Conservation (phyloP, 92 coral and sea anemone genomes). For the Zoanthus sansibaricus region DNA sequence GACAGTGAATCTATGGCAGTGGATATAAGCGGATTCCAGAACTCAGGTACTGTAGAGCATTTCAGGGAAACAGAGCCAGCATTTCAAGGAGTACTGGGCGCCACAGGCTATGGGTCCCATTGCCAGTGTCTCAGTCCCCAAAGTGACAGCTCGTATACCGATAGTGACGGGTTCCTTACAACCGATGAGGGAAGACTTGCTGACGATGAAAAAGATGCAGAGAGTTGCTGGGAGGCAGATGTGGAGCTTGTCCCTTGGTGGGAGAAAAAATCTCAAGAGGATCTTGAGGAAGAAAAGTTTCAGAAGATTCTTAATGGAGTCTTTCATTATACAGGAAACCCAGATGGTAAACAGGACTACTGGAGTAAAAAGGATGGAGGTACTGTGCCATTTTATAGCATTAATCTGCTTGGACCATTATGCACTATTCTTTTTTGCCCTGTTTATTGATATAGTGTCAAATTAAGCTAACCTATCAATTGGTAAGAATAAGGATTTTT, state of each 20-base stretch:
- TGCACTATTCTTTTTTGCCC: background rate
- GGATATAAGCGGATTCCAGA: constrained; percentile 43
- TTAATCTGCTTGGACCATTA: background rate
- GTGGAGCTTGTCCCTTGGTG: constrained; percentile 74
- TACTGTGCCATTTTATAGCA: background rate
- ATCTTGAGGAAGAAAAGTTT: constrained; percentile 86
- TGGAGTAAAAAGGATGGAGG: constrained; percentile 52
- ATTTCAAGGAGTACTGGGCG: constrained; percentile 27
- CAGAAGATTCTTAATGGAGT: constrained; percentile 85
- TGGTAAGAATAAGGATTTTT: too few species aligned
- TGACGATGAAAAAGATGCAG: constrained; percentile 91
- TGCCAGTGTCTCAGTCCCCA: constrained; percentile 30
- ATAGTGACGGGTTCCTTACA: constrained; percentile 90
- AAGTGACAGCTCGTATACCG: constrained; percentile 77
- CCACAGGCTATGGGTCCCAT: constrained; percentile 18
- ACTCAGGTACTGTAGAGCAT: constrained; percentile 14
- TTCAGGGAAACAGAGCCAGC: constrained; percentile 35
- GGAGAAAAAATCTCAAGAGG: constrained; percentile 69
- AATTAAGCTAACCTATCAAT: background rate
- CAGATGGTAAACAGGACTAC: constrained; percentile 32
- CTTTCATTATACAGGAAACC: constrained; percentile 70
- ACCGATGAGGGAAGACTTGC: constrained; percentile 97
- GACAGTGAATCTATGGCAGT: constrained; percentile 32
- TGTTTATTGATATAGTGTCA: background rate
- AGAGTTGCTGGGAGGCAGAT: constrained; percentile 94